Conservation (phyloP, 2,113 vertebrate genomes). For the Laticauda laticaudata region DNA sequence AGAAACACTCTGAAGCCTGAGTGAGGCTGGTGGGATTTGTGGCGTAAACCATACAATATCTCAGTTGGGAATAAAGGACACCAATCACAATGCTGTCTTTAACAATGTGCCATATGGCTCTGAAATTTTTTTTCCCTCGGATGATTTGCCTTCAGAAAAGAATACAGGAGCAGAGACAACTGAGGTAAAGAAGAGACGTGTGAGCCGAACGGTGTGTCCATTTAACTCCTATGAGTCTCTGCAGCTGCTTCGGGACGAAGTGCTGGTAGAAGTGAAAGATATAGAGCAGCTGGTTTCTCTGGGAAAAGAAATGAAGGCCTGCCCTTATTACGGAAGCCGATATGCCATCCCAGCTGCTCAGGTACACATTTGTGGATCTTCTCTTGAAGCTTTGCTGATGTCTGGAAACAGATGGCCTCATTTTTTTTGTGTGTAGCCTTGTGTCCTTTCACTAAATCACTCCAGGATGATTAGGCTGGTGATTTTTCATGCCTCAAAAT, state of each 20-base stretch:
- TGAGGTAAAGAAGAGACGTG: conserved; percentile 70
- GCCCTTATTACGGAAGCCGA: conserved; percentile 90
- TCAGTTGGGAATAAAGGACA: background rate
- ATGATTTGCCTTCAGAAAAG: conserved; percentile 60
- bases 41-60: background rate
- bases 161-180: conserved; percentile 53
- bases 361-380: conserved; percentile 53
- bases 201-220: conserved; percentile 71
- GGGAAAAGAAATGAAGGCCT: conserved; percentile 79
- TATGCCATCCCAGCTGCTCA: conserved; percentile 85
- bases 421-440: background rate
- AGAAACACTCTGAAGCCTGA: background rate
- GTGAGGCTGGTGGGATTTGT: background rate
- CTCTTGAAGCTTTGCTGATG: background rate
- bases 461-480: background rate
- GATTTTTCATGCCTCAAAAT: background rate
- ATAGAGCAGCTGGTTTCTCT: conserved; percentile 86
- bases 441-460: background rate
- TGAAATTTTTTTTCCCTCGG: background rate
- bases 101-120: too few relatives aligned
- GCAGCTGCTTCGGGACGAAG: conserved; percentile 82
- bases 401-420: background rate
- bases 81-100: background rate
- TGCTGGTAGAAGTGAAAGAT: conserved; percentile 83
- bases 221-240: conserved; percentile 79